Conservation (phyloP, 2,113 vertebrate genomes). For the Steatornis caripensis region DNA sequence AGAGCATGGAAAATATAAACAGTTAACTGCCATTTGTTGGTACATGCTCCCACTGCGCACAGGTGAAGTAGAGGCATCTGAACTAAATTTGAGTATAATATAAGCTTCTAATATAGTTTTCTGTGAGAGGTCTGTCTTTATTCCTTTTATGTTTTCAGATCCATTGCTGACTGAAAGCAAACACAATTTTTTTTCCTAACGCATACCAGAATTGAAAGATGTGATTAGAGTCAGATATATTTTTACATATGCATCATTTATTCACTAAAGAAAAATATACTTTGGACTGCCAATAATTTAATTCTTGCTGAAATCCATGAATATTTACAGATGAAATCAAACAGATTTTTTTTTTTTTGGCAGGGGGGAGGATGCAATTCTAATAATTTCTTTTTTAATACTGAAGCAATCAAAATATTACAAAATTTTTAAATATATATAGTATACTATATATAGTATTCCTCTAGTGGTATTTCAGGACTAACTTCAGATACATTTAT, state of each 20-base stretch:
- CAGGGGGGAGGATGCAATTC: no score
- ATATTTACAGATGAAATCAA: neutral
- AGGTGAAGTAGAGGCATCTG: neutral
- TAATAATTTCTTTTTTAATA: neutral
- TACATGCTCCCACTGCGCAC: fast-evolving
- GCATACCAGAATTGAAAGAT: neutral
- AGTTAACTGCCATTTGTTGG: neutral
- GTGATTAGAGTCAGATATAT: neutral
- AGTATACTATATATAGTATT: neutral
- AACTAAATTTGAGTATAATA: neutral
- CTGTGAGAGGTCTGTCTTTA: neutral
- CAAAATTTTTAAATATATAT: neutral
- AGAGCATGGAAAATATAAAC: neutral
- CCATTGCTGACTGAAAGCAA: neutral
- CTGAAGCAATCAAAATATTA: neutral
- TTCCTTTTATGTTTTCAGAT: neutral
- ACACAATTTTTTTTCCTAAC: neutral
- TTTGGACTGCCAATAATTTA: neutral
- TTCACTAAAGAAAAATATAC: neutral
- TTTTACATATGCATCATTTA: neutral
- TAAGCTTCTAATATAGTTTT: neutral
- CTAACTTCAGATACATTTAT: neutral
- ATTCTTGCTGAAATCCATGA: neutral
- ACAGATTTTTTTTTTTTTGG: no score
- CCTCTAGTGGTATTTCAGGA: neutral